These are phyloP conservation scores for Zaprionus bogoriensis DNA, from an alignment of 2,888 invertebrate genomes.

Conservation along the genomic window DNA sequence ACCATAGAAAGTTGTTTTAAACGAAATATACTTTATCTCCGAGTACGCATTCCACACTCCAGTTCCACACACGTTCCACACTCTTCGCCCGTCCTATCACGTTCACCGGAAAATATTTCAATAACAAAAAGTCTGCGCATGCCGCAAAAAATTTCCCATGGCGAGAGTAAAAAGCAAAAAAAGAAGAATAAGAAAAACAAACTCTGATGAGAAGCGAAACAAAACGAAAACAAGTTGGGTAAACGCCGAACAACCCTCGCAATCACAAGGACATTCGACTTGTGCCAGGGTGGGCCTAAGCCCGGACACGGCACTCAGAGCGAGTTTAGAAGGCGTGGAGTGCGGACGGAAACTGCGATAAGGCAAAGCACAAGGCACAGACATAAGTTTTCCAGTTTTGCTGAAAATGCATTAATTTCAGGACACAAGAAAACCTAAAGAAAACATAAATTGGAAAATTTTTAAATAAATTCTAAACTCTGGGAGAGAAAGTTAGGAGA, in stretches of 20 bases:
- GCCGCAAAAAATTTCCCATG: slow-evolving; percentile 60
- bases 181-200: slow-evolving; percentile 16
- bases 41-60: background rate
- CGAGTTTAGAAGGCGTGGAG: slow-evolving; percentile 42
- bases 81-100: background rate
- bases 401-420: background rate
- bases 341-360: slow-evolving; percentile 40
- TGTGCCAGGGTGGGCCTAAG: slow-evolving; percentile 49
- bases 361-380: slow-evolving; percentile 3
- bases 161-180: slow-evolving; percentile 10
- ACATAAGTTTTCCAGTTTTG: background rate
- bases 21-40: background rate
- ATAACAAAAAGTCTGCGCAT: slow-evolving; percentile 73
- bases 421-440: too few species aligned
- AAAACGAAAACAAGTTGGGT: slow-evolving; percentile 56
- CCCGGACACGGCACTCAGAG: slow-evolving; percentile 46
- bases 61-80: background rate
- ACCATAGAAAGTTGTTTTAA: background rate
- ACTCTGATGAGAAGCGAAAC: slow-evolving; percentile 40
- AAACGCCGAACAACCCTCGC: slow-evolving; percentile 57
- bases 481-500: background rate
- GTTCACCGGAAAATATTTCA: slow-evolving; percentile 37
- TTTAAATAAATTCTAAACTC: background rate
- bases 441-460: background rate
- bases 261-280: slow-evolving; percentile 65